Evolutionary conservation across 2,113 vertebrate genomes (phyloP).

Genomic region (Aythya baeri): DNA sequence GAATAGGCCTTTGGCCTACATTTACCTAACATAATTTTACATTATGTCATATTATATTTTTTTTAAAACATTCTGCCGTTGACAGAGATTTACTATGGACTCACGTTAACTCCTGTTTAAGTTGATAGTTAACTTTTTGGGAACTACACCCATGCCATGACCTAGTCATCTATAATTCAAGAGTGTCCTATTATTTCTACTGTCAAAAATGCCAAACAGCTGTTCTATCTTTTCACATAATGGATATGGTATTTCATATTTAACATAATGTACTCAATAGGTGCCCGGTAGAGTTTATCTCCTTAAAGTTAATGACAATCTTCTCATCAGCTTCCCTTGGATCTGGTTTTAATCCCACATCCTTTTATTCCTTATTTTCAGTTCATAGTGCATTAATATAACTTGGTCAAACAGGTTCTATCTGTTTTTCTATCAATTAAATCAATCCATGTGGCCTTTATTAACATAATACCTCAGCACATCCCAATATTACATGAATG

Average conservation of each 20-base stretch:
- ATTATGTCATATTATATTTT: background rate
- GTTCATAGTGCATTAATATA: background rate
- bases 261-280: background rate
- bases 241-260: background rate
- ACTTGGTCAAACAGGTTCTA: background rate
- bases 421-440: background rate
- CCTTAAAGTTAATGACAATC: background rate
- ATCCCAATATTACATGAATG: background rate
- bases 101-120: background rate
- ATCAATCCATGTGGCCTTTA: background rate
- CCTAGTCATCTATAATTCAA: background rate
- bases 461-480: background rate
- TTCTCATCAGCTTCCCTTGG: background rate
- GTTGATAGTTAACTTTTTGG: background rate
- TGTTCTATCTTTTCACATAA: background rate
- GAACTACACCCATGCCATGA: background rate
- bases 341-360: background rate
- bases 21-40: background rate
- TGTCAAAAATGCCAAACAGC: background rate
- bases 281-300: background rate
- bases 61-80: background rate
- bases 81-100: background rate
- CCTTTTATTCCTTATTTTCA: background rate
- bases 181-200: background rate
- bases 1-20: background rate